These are phyloP conservation scores for Sinhomidia bicolor DNA, from an alignment of 2,888 invertebrate genomes.

Conservation along the genomic window DNA sequence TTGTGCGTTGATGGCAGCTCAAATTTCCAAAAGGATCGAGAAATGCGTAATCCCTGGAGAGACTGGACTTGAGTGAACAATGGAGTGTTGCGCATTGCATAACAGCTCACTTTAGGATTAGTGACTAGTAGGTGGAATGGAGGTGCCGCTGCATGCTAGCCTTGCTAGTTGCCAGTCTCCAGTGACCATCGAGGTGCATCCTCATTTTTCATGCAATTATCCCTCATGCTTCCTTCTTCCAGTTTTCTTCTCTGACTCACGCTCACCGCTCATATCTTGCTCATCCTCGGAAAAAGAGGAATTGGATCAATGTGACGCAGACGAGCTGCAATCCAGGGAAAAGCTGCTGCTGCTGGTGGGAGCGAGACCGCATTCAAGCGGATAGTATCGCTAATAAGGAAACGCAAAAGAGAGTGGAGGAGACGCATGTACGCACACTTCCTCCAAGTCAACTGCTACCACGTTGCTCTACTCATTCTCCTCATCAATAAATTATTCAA, in stretches of 20 bases:
- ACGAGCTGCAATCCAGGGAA: background rate
- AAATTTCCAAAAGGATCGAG: background rate
- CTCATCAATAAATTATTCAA: constrained; percentile 68
- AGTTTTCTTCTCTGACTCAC: constrained; percentile 7
- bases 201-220: constrained; percentile 41
- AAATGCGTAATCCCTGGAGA: background rate
- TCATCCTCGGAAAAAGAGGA: constrained; percentile 6
- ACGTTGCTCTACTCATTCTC: constrained; percentile 34
- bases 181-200: constrained; percentile 34
- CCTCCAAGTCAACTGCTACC: constrained; percentile 7
- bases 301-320: constrained; percentile 51
- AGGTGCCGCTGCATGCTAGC: background rate
- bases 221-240: background rate
- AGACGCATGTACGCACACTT: constrained; percentile 53
- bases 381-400: constrained; percentile 28
- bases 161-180: constrained; percentile 28
- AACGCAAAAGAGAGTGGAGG: background rate
- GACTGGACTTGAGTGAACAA: background rate
- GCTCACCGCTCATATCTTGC: background rate
- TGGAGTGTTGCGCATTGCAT: background rate
- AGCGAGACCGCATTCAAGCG: background rate
- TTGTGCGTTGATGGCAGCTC: background rate
- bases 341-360: background rate
- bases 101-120: background rate
- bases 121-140: background rate